Base-by-base conservation (phyloP, 2,797 vertebrate genomes). In the Myoxocephalus aenaeus region DNA sequence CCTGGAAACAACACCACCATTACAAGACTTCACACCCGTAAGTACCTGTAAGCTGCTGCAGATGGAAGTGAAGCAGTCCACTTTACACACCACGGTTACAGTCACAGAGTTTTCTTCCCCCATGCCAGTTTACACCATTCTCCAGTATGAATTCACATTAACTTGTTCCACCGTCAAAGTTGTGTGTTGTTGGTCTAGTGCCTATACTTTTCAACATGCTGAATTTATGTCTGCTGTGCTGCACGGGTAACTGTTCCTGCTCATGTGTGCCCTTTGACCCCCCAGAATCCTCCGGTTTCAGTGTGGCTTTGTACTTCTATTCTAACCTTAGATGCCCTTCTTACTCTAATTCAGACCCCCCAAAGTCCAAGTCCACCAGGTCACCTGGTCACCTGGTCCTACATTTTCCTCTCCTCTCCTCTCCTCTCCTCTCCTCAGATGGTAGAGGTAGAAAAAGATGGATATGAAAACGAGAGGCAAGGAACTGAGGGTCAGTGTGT, bases 11-110 rank as follows among this genome's bases (percentile, higher is more conserved):
- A 65, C 59, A 40, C 70, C 73, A 51, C 79, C 72, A 82, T 88
- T 79, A 82, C 69, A 50, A 77, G 79, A 77, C 80, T 79, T 70
- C 76, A 75, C 82, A 84, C 80, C 79, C 86, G 81, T 81, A 82
- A 82, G 81, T 83, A 76, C 79, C 70, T 80, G 56, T 70, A 82
- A 81, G 65, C 75, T 75, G 61, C 75, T 73, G 57, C 81, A 83
- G 73, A 81, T 84, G 80, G 69, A 84, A 62, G 68, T 70, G 53
- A 85, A 81, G 65, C 71, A 51, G 38, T 72, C 61, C 54, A n/a
- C 72, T 66, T 80, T 50, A 66, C 68, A 69, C 57, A 53, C 50
- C 54, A 10, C 62, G 18, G 57, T 68, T 59, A 75, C 25, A 64
- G n/a, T 73, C 62, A 56, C 8, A 7, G 59, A 15, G 40, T 17